phyloP scores from a whole-genome alignment of 2,113 vertebrate genomes.

The Agelaius tricolor region DNA sequence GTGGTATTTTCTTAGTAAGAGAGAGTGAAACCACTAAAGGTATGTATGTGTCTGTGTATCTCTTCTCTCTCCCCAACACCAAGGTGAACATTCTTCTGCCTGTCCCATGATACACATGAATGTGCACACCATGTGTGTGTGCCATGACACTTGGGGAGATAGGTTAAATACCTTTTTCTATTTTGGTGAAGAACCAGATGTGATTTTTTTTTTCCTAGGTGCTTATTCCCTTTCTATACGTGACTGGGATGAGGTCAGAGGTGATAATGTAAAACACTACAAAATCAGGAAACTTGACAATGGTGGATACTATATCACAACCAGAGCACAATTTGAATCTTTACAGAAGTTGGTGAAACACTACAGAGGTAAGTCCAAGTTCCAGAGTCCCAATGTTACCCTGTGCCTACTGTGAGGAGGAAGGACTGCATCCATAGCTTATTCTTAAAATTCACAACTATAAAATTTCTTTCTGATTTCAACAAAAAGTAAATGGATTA shows the following conservation, averaged over 20 bases:
- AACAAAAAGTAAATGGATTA: neutral
- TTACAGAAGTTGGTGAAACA: constrained; percentile 97
- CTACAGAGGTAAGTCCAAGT: constrained; percentile 87
- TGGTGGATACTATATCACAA: constrained; percentile 98
- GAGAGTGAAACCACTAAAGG: constrained; percentile 99
- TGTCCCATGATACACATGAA: fast-evolving
- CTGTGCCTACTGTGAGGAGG: neutral
- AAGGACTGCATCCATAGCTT: neutral
- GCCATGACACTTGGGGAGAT: neutral
- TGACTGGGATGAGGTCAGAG: constrained; percentile 95
- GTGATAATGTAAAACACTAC: constrained; percentile 99
- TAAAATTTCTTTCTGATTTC: neutral
- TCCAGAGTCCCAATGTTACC: neutral
- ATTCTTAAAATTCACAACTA: neutral
- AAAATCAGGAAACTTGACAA: constrained; percentile 99
- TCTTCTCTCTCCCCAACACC: neutral
- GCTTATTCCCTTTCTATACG: constrained; percentile 97
- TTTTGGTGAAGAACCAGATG: neutral
- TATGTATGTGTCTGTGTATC: constrained; percentile 66
- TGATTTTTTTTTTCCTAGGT: constrained; percentile 73
- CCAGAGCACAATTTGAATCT: constrained; percentile 94
- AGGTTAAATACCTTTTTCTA: neutral
- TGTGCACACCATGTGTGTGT: neutral
- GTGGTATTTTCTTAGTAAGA: constrained; percentile 93
- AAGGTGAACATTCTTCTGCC: neutral